These are phyloP conservation scores for Meloidogyne exigua DNA, from an alignment of 1,140 invertebrate species.

Conservation along the genomic window DNA sequence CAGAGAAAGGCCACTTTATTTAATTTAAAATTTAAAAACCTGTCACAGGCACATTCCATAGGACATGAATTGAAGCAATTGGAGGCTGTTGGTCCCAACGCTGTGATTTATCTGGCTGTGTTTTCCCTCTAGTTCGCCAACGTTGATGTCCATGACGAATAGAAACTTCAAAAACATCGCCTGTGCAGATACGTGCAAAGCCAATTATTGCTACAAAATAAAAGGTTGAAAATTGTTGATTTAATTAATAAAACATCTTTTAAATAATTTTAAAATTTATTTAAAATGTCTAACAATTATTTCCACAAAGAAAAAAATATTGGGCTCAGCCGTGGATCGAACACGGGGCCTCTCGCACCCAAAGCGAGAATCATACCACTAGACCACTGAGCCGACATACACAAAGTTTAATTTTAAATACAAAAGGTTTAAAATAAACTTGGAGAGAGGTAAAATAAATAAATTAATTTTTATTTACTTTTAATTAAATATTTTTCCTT, in stretches of 20 bases:
- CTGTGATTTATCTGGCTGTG: conserved; percentile 69
- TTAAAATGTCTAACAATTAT: too few relatives aligned
- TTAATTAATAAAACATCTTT: too few relatives aligned
- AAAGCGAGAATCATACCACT: not conserved
- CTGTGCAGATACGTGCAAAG: conserved; percentile 45
- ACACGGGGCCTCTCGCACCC: not conserved
- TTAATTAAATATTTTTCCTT: too few relatives aligned
- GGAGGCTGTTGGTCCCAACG: conserved; percentile 68
- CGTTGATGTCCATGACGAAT: conserved; percentile 71
- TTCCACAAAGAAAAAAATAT: not conserved
- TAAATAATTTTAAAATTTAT: too few relatives aligned
- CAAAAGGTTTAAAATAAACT: too few relatives aligned
- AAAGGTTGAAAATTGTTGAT: too few relatives aligned
- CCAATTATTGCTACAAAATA: conserved; percentile 48
- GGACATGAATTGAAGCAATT: conserved; percentile 66
- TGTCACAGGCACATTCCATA: too few relatives aligned
- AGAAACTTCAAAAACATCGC: conserved; percentile 70
- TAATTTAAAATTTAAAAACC: too few relatives aligned
- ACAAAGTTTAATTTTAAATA: too few relatives aligned
- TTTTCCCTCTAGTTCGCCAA: conserved; percentile 70
- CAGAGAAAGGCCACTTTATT: too few relatives aligned
- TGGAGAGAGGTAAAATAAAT: too few relatives aligned
- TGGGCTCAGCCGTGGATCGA: not conserved
- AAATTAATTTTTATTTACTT: too few relatives aligned
- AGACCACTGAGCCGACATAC: not conserved